Evolutionary conservation across 2,797 vertebrate genomes (phyloP).

Genomic region (Chrysocyon brachyurus): DNA sequence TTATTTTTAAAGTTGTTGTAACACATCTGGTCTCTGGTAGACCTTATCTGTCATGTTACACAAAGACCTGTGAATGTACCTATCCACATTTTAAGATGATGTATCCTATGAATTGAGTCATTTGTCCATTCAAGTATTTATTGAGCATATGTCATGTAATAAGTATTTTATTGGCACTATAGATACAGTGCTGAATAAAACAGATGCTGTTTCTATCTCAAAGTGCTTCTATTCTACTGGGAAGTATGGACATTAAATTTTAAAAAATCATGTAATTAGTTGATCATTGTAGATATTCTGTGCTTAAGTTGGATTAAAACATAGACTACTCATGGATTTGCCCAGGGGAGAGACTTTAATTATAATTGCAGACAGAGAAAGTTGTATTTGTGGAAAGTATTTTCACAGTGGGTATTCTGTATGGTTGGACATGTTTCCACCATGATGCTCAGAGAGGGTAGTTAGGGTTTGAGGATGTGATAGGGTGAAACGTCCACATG

Average conservation of each 20-base stretch:
- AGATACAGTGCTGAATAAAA: background rate
- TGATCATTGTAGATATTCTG: background rate
- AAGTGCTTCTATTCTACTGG: background rate
- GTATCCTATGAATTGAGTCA: background rate
- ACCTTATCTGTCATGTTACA: background rate
- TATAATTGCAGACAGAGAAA: slow-evolving; percentile 20
- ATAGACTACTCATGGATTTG: background rate
- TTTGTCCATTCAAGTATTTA: background rate
- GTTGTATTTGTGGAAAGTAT: slow-evolving; percentile 7
- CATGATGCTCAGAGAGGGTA: background rate
- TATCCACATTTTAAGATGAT: background rate
- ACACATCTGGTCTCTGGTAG: background rate
- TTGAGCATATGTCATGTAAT: background rate
- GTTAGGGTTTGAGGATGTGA: background rate
- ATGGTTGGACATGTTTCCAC: background rate
- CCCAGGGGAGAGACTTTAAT: background rate
- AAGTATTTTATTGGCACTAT: background rate
- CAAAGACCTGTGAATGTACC: background rate
- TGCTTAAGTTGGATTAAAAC: slow-evolving; percentile 11
- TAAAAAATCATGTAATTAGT: background rate
- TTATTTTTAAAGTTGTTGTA: slow-evolving; percentile 20
- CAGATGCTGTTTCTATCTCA: background rate
- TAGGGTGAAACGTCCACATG: background rate
- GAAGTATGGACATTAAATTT: background rate
- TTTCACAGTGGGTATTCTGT: background rate